phyloP scores from a whole-genome alignment of 2,797 vertebrate species.

The Esox masquinongy region DNA sequence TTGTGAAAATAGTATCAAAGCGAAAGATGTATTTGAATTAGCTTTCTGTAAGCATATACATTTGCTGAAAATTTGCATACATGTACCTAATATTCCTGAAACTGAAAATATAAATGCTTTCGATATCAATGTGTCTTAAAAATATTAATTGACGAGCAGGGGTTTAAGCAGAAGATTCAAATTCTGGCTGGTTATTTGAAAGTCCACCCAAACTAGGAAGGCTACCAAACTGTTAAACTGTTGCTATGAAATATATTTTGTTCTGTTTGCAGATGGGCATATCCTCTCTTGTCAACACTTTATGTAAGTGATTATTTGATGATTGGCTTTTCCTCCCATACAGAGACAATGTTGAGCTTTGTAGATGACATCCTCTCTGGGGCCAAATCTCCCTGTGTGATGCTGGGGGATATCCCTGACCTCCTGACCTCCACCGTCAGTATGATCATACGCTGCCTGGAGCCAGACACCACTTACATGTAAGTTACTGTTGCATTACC shows the following conservation, averaged over 20 bases:
- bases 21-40: no score
- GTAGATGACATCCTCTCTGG: constrained; percentile 97
- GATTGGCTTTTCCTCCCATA: constrained; percentile 8
- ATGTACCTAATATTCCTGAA: background rate
- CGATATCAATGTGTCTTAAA: background rate
- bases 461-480: constrained; percentile 95
- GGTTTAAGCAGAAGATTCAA: no score
- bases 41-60: no score
- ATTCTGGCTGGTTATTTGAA: no score
- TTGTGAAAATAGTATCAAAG: no score
- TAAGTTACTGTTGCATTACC: background rate
- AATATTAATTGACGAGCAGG: background rate
- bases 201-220: no score
- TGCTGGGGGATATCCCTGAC: constrained; percentile 92
- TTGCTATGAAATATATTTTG: background rate
- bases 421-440: constrained; percentile 88
- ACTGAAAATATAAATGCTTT: background rate
- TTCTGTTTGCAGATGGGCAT: background rate
- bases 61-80: background rate
- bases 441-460: constrained; percentile 92
- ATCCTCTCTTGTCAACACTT: background rate
- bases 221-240: no score
- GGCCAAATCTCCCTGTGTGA: constrained; percentile 95
- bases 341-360: constrained; percentile 95
- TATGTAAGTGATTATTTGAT: background rate